Evolutionary conservation across 2,888 invertebrate species (phyloP), one percentile per base, ranked within the genome.

Genomic region (Andrena fulva): DNA sequence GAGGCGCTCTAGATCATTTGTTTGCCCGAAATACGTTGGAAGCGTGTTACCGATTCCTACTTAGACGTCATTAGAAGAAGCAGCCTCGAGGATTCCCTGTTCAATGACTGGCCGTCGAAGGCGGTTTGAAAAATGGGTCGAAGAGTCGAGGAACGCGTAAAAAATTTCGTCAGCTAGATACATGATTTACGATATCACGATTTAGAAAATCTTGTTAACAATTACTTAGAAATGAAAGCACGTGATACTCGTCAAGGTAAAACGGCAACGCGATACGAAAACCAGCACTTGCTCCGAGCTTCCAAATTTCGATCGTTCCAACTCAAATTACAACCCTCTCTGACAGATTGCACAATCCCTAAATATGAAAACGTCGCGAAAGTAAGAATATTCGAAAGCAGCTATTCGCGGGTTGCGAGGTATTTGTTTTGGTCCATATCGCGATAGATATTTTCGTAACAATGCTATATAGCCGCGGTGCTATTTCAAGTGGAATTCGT

Each of bases 1-100:
- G 59, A 56, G 84, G 33, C 64, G 89, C 82, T 87, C 86, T 87
- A 87, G 89, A 89, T 84, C 88, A 78, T 87, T 84, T 78, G 87
- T 85, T 80, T 76, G 89, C 79, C 74, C 72, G 63, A 87, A 87
- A 85, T 87, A 84, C 85, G 77, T 75, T 69, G 70, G 79, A 66
- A 72, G 68, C 64, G 69, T 77, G 75, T 35, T 66, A 69, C 66
- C 42, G 71, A 75, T 77, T 87, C 77, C 88, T 86, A 86, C 76
- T 71, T 74, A 72, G 56, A 50, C 31, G 48, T 29, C 56, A 31
- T 12, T 42, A 7, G 27, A 67, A 50, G 5, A n/a, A 42, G 27
- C n/a, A 1, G 12, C 50, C 5, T 10, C 31, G 33, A 8, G 42
- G 50, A n/a, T 67, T 77, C 66, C n/a, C 20, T 10, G 5, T 27